Percentiles rank a stretch among this genome's conserved stretches.
Evolutionary conservation across 2,113 vertebrate species (phyloP).

Genomic region (Microcebus murinus): DNA sequence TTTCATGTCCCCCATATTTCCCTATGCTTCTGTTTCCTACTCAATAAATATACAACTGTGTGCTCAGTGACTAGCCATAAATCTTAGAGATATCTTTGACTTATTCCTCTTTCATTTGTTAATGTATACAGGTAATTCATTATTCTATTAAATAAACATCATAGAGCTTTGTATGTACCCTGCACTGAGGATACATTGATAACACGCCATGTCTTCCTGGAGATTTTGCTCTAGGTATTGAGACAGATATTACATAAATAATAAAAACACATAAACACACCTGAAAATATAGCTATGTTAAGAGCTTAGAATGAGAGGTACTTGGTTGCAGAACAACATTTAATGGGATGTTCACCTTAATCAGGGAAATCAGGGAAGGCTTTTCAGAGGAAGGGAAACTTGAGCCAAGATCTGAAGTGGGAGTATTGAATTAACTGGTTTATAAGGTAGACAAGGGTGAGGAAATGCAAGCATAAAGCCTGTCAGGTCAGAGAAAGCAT

Average conservation of each 20-base stretch:
- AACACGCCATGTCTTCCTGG: not conserved
- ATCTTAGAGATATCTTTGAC: not conserved
- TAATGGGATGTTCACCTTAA: not conserved
- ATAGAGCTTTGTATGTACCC: not conserved
- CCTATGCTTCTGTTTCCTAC: not conserved
- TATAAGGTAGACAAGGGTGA: not conserved
- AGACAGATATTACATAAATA: not conserved
- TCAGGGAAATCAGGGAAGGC: not conserved
- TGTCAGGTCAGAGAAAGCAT: not conserved
- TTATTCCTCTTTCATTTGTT: not conserved
- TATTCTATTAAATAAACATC: not conserved
- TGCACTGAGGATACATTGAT: not conserved
- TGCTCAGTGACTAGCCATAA: not conserved
- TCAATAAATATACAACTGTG: not conserved
- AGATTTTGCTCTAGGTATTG: not conserved
- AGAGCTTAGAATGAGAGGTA: not conserved
- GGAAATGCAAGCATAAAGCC: not conserved
- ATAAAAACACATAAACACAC: not conserved
- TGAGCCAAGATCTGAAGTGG: not conserved
- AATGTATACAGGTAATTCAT: not conserved
- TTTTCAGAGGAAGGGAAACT: not conserved
- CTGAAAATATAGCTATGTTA: not conserved
- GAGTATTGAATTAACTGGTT: not conserved
- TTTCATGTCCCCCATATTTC: not conserved
- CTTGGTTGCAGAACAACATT: not conserved